Percentiles rank a stretch among this genome's conserved stretches.
phyloP scores from a whole-genome alignment of 2,888 invertebrate genomes.

The Mesoligia furuncula region DNA sequence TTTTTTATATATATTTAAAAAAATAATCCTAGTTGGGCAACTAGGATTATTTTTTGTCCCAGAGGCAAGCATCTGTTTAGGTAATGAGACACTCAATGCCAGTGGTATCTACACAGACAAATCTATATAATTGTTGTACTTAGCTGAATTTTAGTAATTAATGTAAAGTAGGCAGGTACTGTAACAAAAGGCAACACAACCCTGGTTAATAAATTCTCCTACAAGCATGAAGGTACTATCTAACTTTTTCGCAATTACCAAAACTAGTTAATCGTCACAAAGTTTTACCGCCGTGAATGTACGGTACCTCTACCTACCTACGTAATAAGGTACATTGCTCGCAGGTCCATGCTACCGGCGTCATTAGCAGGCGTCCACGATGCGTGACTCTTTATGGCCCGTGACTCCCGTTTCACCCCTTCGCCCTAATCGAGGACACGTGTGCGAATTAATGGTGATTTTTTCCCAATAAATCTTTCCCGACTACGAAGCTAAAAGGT shows the following conservation, averaged over 20 bases:
- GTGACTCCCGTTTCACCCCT: constrained; percentile 85
- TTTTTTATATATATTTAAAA: no score
- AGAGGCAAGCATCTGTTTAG: background rate
- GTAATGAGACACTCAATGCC: background rate
- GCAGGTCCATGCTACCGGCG: constrained; percentile 66
- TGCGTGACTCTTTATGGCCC: constrained; percentile 89
- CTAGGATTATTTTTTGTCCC: no score
- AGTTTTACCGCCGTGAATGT: constrained; percentile 45
- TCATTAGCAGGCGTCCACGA: constrained; percentile 83
- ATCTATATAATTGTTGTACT: background rate
- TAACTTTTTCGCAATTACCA: constrained; percentile 57
- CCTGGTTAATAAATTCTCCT: constrained; percentile 35
- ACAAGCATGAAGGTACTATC: constrained; percentile 27
- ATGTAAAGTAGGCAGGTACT: background rate
- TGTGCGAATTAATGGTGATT: constrained; percentile 87
- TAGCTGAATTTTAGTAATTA: background rate
- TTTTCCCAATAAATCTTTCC: constrained; percentile 80
- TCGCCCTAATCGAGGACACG: constrained; percentile 88
- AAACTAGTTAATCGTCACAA: constrained; percentile 62
- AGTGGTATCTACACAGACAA: background rate
- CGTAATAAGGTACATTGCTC: constrained; percentile 57
- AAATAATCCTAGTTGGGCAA: background rate
- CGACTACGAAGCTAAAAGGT: constrained; percentile 73
- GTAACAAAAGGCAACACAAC: background rate
- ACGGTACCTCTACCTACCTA: constrained; percentile 22